These are phyloP conservation scores for Dendrolimus punctatus DNA, from an alignment of 1,140 invertebrate genomes.

Conservation along the genomic window DNA sequence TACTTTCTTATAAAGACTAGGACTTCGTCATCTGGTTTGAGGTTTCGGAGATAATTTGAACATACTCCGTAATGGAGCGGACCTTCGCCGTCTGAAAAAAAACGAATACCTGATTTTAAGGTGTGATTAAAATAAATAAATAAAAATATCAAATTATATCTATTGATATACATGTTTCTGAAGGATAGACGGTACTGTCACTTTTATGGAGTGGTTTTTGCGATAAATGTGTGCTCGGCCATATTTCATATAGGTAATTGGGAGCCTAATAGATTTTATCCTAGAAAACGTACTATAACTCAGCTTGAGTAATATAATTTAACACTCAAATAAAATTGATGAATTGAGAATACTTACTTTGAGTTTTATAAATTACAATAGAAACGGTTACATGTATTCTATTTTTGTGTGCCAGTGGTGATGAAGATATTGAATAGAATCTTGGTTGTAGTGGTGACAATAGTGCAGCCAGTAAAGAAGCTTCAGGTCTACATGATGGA, in stretches of 20 bases:
- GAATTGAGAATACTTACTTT: constrained; percentile 73
- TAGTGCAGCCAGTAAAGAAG: constrained; percentile 87
- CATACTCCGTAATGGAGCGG: constrained; percentile 93
- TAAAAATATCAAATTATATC: neutral
- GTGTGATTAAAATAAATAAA: neutral
- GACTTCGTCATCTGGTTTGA: constrained; percentile 78
- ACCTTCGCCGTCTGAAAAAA: constrained; percentile 79
- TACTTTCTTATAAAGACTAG: constrained; percentile 89
- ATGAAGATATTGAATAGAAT: constrained; percentile 96
- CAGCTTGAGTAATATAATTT: too few species aligned
- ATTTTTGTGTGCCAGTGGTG: constrained; percentile 79
- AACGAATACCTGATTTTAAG: neutral
- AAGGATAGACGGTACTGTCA: too few species aligned
- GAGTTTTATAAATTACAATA: constrained; percentile 89
- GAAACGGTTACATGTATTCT: constrained; percentile 95
- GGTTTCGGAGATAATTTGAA: constrained; percentile 88
- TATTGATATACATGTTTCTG: neutral
- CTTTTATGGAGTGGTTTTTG: too few species aligned
- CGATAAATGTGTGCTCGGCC: too few species aligned
- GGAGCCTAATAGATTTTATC: too few species aligned
- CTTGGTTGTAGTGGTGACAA: constrained; percentile 90
- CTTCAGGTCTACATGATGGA: constrained; percentile 85
- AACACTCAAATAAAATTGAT: too few species aligned
- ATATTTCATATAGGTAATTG: too few species aligned
- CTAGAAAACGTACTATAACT: too few species aligned